phyloP scores from a whole-genome alignment of 2,797 vertebrate genomes.

The Hoplostethus mediterraneus region DNA sequence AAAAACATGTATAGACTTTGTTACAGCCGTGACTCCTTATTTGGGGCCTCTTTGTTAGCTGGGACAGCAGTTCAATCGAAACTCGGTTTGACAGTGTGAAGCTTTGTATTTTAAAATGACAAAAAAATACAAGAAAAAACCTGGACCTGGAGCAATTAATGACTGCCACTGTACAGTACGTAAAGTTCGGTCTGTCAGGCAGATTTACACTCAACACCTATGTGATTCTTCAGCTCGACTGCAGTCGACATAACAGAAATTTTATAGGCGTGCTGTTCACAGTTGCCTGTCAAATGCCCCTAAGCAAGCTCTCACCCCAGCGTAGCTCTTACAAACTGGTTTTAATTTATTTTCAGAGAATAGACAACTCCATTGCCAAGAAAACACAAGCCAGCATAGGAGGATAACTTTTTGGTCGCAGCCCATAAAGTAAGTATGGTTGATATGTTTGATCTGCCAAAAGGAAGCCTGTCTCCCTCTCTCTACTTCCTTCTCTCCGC shows the following conservation, averaged over 20 bases:
- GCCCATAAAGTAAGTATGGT: constrained; percentile 43
- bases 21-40: too few relatives aligned
- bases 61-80: too few relatives aligned
- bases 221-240: background rate
- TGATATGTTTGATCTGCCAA: constrained; percentile 47
- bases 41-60: too few relatives aligned
- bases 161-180: background rate
- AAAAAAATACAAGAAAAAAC: too few relatives aligned
- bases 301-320: background rate
- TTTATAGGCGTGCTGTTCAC: constrained; percentile 8
- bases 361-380: constrained; percentile 20
- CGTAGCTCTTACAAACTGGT: constrained; percentile 27
- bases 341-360: constrained; percentile 42
- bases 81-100: too few relatives aligned
- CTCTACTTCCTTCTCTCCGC: constrained; percentile 4
- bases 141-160: background rate
- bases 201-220: background rate
- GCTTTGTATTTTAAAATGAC: too few relatives aligned
- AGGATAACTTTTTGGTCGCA: constrained; percentile 36
- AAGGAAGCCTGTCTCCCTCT: constrained; percentile 12
- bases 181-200: background rate
- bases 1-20: too few relatives aligned
- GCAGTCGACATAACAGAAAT: background rate
- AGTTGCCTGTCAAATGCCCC: constrained; percentile 6
- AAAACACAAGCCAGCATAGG: constrained; percentile 22